Evolutionary conservation across 2,113 vertebrate genomes (phyloP).

Genomic region (Abramis brama): DNA sequence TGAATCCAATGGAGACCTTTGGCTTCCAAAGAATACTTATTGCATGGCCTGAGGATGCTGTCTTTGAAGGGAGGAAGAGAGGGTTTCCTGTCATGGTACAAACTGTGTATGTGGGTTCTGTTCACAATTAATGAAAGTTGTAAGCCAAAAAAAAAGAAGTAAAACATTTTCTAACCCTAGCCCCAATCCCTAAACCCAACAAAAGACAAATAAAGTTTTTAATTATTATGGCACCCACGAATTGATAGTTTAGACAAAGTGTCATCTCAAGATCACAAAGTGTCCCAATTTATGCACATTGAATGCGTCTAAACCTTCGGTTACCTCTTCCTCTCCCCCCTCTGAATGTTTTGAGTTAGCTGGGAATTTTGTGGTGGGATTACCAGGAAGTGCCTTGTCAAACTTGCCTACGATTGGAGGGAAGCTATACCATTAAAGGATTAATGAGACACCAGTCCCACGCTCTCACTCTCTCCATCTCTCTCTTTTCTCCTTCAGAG

Average conservation of each 20-base stretch:
- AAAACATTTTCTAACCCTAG: background rate
- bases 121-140: background rate
- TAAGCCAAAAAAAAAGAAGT: background rate
- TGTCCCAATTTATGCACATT: background rate
- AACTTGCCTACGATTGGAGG: constrained; percentile 66
- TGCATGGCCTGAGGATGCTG: constrained; percentile 6
- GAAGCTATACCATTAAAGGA: constrained; percentile 72
- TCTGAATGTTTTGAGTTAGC: constrained; percentile 74
- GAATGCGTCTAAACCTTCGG: background rate
- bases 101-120: background rate
- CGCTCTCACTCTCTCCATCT: constrained; percentile 40
- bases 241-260: no score
- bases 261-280: background rate
- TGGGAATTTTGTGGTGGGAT: constrained; percentile 70
- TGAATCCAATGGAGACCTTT: constrained; percentile 11
- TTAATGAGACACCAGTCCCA: constrained; percentile 64
- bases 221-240: no score
- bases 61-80: constrained; percentile 16
- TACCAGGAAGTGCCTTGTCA: constrained; percentile 69
- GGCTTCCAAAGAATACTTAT: constrained; percentile 19
- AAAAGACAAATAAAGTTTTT: background rate
- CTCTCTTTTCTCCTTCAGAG: background rate
- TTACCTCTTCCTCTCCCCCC: constrained; percentile 42
- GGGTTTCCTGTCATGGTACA: constrained; percentile 2
- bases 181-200: background rate